Base-by-base conservation (phyloP, 2,113 vertebrate species). In the Nothocercus nigrocapillus region DNA sequence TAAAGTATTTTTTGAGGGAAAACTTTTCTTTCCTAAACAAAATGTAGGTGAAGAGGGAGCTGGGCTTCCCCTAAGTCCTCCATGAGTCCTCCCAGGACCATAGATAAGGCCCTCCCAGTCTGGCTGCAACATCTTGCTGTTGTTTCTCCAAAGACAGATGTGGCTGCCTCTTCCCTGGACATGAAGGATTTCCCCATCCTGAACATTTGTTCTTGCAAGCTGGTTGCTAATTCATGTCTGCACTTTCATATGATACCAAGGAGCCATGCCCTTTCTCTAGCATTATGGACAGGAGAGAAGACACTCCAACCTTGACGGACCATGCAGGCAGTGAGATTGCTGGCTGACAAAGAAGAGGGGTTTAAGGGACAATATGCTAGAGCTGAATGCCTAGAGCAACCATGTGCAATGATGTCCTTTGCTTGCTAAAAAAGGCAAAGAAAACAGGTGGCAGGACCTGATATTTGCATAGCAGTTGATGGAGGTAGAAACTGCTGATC, bases 11-110 rank as follows among this genome's bases (percentile, higher is more conserved):
- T 91, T 42, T 73, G 53, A 90, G 66, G 72, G 72, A 73, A 85
- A 93, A 7, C 63, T 80, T 90, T 54, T 51, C 27, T 82, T 95
- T 96, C 73, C 49, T 22, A 40, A 73, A 40, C 66, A 30, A 93
- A 93, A 95, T 85, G 63, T 44, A 72, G 72, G 74, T 96, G 94
- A 96, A 96, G 40, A 78, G 4, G 13, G 34, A 79, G 5, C 36
- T n/a, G n/a, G 8, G 20, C 8, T 80, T 28, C 21, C 30, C 14
- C 20, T 12, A 4, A 12, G 16, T 76, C 19, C 8, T 53, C 70
- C 2, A 0, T 40, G 15, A 82, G 4, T 40, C 24, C 32, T 64
- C 21, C 25, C 27, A 56, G 34, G 25, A 51, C 44, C 56, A 25
- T 45, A 28, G 24, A 44, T 66, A 16, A 53, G 28, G 19, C 15